phyloP scores from a whole-genome alignment of 2,888 invertebrate genomes.

The Bimastos eiseni region DNA sequence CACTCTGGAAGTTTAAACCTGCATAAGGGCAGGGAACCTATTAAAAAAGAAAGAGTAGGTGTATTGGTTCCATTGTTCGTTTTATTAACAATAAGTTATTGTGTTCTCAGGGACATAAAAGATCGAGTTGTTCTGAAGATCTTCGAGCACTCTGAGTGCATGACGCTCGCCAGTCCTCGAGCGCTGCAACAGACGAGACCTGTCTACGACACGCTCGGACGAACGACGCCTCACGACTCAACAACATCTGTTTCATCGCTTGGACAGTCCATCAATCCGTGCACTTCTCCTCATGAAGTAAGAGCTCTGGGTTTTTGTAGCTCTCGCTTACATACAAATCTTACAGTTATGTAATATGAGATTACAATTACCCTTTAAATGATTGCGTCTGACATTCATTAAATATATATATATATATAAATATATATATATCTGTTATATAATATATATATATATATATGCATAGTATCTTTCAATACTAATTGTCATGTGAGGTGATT shows the following conservation, averaged over 20 bases:
- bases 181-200: constrained; percentile 13
- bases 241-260: constrained; percentile 14
- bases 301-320: neutral
- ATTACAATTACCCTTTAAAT: no score
- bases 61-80: no score
- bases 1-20: no score
- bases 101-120: constrained; percentile 42
- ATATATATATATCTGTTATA: no score
- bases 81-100: no score
- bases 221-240: neutral
- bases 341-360: neutral
- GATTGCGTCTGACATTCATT: no score
- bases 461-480: no score
- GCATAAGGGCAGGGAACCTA: no score
- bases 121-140: constrained; percentile 44
- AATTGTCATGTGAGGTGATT: no score
- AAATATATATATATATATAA: no score
- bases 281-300: neutral
- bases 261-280: neutral
- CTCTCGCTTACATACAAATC: neutral
- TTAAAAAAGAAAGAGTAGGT: no score
- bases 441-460: no score
- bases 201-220: neutral
- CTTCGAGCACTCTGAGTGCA: constrained; percentile 33
- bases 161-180: neutral